Base-by-base conservation (phyloP, 2,113 vertebrate genomes). In the Polyodon spathula region DNA sequence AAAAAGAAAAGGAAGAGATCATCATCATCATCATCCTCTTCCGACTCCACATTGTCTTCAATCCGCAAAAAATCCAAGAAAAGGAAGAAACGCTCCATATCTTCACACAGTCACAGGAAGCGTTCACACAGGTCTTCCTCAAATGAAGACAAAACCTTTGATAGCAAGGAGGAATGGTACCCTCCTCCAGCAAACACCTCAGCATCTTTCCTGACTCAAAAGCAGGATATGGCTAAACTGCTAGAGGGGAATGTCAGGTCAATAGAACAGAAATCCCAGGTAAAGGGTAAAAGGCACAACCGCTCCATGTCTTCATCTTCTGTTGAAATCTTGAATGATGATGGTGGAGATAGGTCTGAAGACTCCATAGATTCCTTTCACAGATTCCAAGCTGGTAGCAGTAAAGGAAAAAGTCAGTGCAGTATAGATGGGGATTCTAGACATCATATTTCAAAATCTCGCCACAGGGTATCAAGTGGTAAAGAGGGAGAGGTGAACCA, bases 201-300 rank as follows among this genome's bases (percentile, higher is more conserved):
- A 1, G 92, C 93, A 59, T 95, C 95, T 58, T 99, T 96, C 72
- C 89, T 98, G 62, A 84, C 91, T 75, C 91, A 89, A 72, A 91
- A 74, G 50, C 84, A 87, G 60, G 89, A 90, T 71, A 78, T 87
- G 39, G 78, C 78, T 43, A 89, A 84, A 66, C 80, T 88, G 59
- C 80, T 87, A 59, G 82, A 81, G 68, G 84, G 78, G 56, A 79
- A 81, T 58, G 83, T 79, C 56, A 83, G 72, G 67, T 27, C 76
- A 60, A 81, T 59, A 0, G 78, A 73, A 70, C 77, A 75, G 58
- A 79, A 73, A 66, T 65, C 70, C 67, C 77, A 83, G 59, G 63
- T 61, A 46, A 85, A 83, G 54, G 75, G 72, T 39, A 88, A 74
- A 73, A 85, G 81, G 60, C 84, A 77, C 66, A 76, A 78, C 40